Base-by-base conservation (phyloP, 2,797 vertebrate species). In the Falco biarmicus region DNA sequence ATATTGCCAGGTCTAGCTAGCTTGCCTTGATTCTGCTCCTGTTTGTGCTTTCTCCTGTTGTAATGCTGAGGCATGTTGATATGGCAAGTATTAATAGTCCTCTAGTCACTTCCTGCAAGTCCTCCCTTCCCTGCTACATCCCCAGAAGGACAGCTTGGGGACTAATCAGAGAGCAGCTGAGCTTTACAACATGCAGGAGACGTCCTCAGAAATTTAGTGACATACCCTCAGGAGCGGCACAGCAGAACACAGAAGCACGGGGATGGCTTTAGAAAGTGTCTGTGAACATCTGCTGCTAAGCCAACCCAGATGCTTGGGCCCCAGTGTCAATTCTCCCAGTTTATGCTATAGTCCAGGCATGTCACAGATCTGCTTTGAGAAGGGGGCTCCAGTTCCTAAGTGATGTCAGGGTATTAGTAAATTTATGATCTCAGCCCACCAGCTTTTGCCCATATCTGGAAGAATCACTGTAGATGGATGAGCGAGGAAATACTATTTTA, bases 371-470 rank as follows among this genome's bases (percentile, higher is more conserved):
- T n/a, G 70, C 66, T 84, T 94, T 80, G 63, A 74, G 93, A 70
- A 77, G 63, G 66, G 79, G 54, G 47, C 48, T 87, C 61, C 71
- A 37, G 81, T 20, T 85, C 57, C 45, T 59, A 39, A 85, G 41
- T 68, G 64, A 93, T 84, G 80, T 74, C 87, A 94, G 83, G 57
- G 87, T 25, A 53, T 70, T 18, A 86, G 87, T 32, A 84, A 81
- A 56, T 92, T 84, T 80, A 84, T 88, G 84, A 93, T 82, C 87
- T 96, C 94, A 94, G 79, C 29, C 61, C 50, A 11, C 47, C 43
- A 61, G 64, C 57, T 89, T 87, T 89, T 94, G 64, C 45, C 95
- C 90, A 95, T 96, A 94, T 93, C 70, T 13, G 3, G 92, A 95
- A 93, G 84, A 89, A 77, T 68, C 0, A 0, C n/a, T 69, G 37